Base-by-base conservation (phyloP, 2,113 vertebrate genomes). In the Himantopus leucocephalus region DNA sequence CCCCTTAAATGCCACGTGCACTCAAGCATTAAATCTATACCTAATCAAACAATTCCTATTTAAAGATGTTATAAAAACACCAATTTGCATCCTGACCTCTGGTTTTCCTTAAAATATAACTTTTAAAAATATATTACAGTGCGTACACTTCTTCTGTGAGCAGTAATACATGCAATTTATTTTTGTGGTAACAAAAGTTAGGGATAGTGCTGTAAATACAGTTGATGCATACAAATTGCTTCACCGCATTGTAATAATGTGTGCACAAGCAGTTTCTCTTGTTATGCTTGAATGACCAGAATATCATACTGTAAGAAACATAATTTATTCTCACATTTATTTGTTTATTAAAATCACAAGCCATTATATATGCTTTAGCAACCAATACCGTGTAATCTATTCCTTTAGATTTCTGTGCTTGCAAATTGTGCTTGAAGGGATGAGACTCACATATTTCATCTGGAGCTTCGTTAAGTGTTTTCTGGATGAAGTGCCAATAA, bases 11-110 rank as follows among this genome's bases (percentile, higher is more conserved):
- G 26, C 29, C 71, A 85, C 6, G 5, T 56, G 41, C 20, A 53
- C 13, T 58, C 59, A 85, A 85, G 53, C 37, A 76, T 96, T 75
- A 88, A 96, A 96, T 85, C 39, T 39, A 53, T 15, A 58, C 27
- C 22, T 73, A 60, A 45, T 77, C n/a, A 71, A 92, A 34, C 13
- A 67, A 50, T 64, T 52, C 32, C 90, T 82, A 83, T 58, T 91
- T 77, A 94, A 88, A 91, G 47, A 52, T 55, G 20, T 73, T 93
- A 15, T 92, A 88, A 97, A 94, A 94, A 73, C 67, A 80, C 30
- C 55, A 77, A 6, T 95, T 97, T 96, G 41, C 66, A 92, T 93
- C 56, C 63, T 92, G 56, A 68, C 59, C 92, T 90, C 58, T 93
- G 85, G 5, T 48, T 86, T 80, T 62, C 79, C 29, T 50, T 92